Percentiles rank a stretch among this genome's conserved stretches.
These are phyloP conservation scores for Notospermus geniculatus DNA, from an alignment of 1,140 invertebrate genomes.

Conservation along the genomic window DNA sequence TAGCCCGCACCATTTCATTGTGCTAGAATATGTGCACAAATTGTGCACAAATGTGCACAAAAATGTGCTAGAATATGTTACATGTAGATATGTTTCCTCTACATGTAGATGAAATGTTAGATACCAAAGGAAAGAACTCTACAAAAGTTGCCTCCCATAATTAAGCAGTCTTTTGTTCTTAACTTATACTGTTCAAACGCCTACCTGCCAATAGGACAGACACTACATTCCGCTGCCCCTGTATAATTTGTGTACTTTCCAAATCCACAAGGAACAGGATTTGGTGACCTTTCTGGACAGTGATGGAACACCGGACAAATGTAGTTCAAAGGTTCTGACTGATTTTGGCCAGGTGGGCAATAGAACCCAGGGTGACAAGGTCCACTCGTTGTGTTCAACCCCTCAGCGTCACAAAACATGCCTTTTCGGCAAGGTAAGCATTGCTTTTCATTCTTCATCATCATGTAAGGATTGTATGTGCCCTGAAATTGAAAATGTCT, in stretches of 20 bases:
- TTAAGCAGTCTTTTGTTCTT: too few species aligned
- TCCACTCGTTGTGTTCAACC: slow-evolving; percentile 38
- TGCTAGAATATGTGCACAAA: too few species aligned
- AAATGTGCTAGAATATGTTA: too few species aligned
- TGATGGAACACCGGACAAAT: slow-evolving; percentile 37
- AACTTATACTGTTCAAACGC: too few species aligned
- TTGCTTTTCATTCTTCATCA: slow-evolving; percentile 27
- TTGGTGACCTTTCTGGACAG: slow-evolving; percentile 38
- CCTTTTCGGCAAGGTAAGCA: slow-evolving; percentile 40
- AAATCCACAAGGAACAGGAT: slow-evolving; percentile 41
- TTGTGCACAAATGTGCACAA: too few species aligned
- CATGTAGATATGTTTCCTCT: too few species aligned
- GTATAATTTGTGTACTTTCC: slow-evolving; percentile 52
- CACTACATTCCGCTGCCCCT: slow-evolving; percentile 35
- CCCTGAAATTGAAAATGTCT: slow-evolving; percentile 29
- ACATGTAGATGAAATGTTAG: too few species aligned
- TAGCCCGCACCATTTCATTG: too few species aligned
- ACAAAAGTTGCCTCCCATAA: too few species aligned
- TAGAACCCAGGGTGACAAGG: slow-evolving; percentile 42
- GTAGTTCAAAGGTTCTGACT: slow-evolving; percentile 32
- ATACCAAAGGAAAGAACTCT: too few species aligned
- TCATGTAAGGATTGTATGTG: slow-evolving; percentile 42
- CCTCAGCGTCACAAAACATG: slow-evolving; percentile 37
- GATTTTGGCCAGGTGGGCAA: slow-evolving; percentile 43
- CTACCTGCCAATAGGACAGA: slow-evolving; percentile 44